phyloP scores from a whole-genome alignment of 2,113 vertebrate species.

The Arizona elegans region DNA sequence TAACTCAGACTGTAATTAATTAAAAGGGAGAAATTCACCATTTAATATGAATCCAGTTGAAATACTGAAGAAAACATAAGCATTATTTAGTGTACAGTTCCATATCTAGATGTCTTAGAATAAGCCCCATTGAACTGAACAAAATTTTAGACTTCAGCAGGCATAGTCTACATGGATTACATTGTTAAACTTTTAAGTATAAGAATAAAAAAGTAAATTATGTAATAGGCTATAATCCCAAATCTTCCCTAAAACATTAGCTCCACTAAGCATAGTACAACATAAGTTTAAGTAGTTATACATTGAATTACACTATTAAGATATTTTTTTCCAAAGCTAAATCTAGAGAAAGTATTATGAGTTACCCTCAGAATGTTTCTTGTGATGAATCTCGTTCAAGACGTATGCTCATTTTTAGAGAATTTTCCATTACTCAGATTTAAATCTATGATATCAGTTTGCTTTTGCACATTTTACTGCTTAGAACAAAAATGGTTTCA shows the following conservation, averaged over 20 bases:
- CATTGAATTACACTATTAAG: not conserved
- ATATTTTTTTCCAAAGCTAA: not conserved
- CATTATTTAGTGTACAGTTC: not conserved
- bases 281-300: not conserved
- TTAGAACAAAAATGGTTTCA: not conserved
- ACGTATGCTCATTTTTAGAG: not conserved
- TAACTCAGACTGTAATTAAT: constrained; percentile 18
- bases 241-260: not conserved
- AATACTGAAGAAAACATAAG: not conserved
- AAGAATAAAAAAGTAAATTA: not conserved
- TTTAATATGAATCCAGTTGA: not conserved
- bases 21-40: constrained; percentile 1
- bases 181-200: not conserved
- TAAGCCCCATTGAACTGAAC: not conserved
- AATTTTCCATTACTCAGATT: not conserved
- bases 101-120: not conserved
- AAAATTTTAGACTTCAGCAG: not conserved
- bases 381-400: not conserved
- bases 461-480: not conserved
- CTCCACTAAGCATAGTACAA: not conserved
- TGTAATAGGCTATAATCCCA: not conserved
- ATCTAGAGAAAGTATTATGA: not conserved
- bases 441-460: not conserved
- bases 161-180: not conserved
- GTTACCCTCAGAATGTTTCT: not conserved